Evolutionary conservation across 2,888 invertebrate genomes (phyloP).

Genomic region (Rhingia rostrata): DNA sequence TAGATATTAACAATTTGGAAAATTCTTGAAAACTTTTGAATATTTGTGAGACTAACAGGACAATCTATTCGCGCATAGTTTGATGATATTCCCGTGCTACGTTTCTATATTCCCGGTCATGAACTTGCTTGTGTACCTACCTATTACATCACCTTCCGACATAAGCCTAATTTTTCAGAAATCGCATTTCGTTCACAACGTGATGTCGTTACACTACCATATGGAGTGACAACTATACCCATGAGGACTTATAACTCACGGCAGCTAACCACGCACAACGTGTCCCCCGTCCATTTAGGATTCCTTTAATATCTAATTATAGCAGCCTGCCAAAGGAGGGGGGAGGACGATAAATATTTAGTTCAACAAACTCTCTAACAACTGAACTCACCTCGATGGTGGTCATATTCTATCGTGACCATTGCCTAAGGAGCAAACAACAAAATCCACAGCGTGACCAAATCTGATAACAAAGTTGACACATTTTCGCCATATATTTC

Average conservation of each 20-base stretch:
- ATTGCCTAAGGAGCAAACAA: constrained; percentile 4
- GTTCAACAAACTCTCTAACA: constrained; percentile 38
- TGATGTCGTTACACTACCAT: constrained; percentile 1
- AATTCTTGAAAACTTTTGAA: too few species aligned
- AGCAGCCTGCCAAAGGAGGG: constrained; percentile 1
- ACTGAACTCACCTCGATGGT: background rate
- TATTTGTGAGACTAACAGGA: too few species aligned
- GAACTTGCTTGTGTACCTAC: too few species aligned
- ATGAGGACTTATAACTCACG: constrained; percentile 33
- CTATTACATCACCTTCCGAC: too few species aligned
- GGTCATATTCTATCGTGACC: constrained; percentile 41
- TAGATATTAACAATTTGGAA: too few species aligned
- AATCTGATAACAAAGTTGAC: constrained; percentile 83
- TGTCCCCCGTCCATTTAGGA: constrained; percentile 28
- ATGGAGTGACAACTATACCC: constrained; percentile 32
- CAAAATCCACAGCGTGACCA: constrained; percentile 79
- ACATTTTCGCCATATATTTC: constrained; percentile 83
- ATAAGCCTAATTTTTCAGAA: too few species aligned
- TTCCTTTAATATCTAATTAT: constrained; percentile 49
- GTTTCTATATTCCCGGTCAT: too few species aligned
- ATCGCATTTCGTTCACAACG: too few species aligned
- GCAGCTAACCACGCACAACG: constrained; percentile 48
- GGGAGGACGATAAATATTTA: background rate
- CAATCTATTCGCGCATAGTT: too few species aligned
- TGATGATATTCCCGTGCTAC: too few species aligned